Percentiles rank a stretch among this genome's conserved stretches.
phyloP scores from a whole-genome alignment of 2,797 vertebrate species.

The Leuciscus waleckii region DNA sequence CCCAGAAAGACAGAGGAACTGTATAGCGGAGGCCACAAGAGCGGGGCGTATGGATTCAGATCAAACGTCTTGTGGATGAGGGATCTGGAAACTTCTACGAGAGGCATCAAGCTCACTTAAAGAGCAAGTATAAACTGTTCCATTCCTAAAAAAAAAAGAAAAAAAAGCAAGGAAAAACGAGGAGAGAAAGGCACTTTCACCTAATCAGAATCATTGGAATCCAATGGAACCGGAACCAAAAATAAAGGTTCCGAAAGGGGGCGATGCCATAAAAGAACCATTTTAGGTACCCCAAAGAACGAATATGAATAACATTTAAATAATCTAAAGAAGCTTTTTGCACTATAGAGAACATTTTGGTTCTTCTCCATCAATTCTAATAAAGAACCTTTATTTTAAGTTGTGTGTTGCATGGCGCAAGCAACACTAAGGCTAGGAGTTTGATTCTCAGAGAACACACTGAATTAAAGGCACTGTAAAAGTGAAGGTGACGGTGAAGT shows the following conservation, averaged over 20 bases:
- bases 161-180: not conserved
- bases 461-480: no score
- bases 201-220: slow-evolving; percentile 5
- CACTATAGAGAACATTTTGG: not conserved
- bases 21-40: slow-evolving; percentile 23
- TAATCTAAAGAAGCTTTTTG: not conserved
- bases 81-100: slow-evolving; percentile 40
- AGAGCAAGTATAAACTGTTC: slow-evolving; percentile 34
- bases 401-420: not conserved
- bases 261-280: not conserved
- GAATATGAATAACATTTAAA: not conserved
- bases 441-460: no score
- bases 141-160: slow-evolving; percentile 1
- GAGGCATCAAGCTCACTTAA: slow-evolving; percentile 33
- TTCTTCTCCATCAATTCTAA: no score
- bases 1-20: slow-evolving; percentile 1
- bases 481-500: no score
- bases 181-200: slow-evolving; percentile 15
- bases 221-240: slow-evolving; percentile 8
- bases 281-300: not conserved
- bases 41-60: slow-evolving; percentile 39
- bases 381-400: not conserved
- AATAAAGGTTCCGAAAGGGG: not conserved
- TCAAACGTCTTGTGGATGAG: slow-evolving; percentile 37
- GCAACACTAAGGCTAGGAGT: not conserved